Percentiles rank a stretch among this genome's conserved stretches.
These are phyloP conservation scores for Ectemnius cavifrons DNA, from an alignment of 2,888 invertebrate species.

Conservation along the genomic window DNA sequence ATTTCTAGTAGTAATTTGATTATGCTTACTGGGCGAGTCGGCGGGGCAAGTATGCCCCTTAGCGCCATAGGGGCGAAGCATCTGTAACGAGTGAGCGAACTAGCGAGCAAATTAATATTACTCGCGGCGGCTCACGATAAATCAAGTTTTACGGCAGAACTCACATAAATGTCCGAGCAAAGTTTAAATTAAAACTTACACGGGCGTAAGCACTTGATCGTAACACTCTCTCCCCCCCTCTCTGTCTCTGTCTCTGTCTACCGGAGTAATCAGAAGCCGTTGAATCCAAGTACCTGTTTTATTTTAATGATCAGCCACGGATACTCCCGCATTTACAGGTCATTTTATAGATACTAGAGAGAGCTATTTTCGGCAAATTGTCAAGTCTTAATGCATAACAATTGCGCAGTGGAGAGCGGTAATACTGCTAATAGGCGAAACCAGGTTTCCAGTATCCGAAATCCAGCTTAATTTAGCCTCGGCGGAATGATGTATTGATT, in stretches of 20 bases:
- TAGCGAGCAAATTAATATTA: slow-evolving; percentile 57
- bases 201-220: slow-evolving; percentile 15
- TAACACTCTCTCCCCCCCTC: slow-evolving; percentile 3
- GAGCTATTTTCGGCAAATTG: no score
- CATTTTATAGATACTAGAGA: no score
- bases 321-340: no score
- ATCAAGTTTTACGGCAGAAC: slow-evolving; percentile 63
- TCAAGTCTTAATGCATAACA: no score
- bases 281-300: background rate
- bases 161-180: slow-evolving; percentile 55
- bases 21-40: slow-evolving; percentile 42
- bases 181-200: slow-evolving; percentile 60
- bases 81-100: slow-evolving; percentile 57
- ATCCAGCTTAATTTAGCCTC: no score
- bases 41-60: slow-evolving; percentile 49
- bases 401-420: no score
- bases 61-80: slow-evolving; percentile 58
- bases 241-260: slow-evolving; percentile 14
- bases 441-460: no score
- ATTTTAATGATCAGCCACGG: no score
- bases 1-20: slow-evolving; percentile 47
- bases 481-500: no score
- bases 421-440: no score
- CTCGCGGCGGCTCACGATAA: slow-evolving; percentile 56
- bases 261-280: background rate